Percentiles rank a stretch among this genome's conserved stretches.
Evolutionary conservation across 2,888 invertebrate genomes (phyloP).

Genomic region (Calephelis perditalis): DNA sequence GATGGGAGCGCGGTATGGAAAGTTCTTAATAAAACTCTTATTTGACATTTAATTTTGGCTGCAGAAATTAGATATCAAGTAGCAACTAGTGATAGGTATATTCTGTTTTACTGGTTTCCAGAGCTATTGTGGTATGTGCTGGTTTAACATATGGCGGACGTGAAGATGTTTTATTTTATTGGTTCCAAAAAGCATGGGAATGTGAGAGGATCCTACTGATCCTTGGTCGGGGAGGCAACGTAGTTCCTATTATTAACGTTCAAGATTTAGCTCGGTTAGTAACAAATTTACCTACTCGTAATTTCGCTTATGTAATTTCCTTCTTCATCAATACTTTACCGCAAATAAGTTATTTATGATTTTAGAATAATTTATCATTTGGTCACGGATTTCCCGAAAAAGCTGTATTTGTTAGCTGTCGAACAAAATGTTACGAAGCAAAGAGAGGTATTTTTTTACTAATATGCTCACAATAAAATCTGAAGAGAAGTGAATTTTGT

Average conservation of each 20-base stretch:
- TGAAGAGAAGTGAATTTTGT: too few species aligned
- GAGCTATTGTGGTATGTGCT: conserved; percentile 74
- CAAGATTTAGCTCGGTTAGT: conserved; percentile 78
- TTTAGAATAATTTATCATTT: conserved; percentile 67
- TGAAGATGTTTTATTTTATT: conserved; percentile 79
- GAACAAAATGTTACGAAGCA: conserved; percentile 78
- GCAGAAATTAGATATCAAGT: too few species aligned
- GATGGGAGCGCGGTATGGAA: too few species aligned
- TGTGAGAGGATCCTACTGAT: conserved; percentile 79
- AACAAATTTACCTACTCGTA: background rate
- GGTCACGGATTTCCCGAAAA: conserved; percentile 72
- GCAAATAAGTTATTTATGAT: conserved; percentile 19
- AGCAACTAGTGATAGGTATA: too few species aligned
- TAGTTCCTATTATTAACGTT: conserved; percentile 81
- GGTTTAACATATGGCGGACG: conserved; percentile 81
- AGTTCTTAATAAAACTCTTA: too few species aligned
- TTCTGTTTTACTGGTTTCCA: conserved; percentile 26
- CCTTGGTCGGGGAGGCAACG: conserved; percentile 77
- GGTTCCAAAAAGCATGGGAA: conserved; percentile 83
- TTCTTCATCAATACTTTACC: too few species aligned
- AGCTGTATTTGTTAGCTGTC: conserved; percentile 80
- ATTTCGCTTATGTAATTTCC: too few species aligned
- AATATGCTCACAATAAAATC: too few species aligned
- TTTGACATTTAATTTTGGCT: too few species aligned
- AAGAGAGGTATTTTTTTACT: conserved; percentile 45